phyloP scores from a whole-genome alignment of 1,140 invertebrate genomes.

The Tetragnatha versicolor region DNA sequence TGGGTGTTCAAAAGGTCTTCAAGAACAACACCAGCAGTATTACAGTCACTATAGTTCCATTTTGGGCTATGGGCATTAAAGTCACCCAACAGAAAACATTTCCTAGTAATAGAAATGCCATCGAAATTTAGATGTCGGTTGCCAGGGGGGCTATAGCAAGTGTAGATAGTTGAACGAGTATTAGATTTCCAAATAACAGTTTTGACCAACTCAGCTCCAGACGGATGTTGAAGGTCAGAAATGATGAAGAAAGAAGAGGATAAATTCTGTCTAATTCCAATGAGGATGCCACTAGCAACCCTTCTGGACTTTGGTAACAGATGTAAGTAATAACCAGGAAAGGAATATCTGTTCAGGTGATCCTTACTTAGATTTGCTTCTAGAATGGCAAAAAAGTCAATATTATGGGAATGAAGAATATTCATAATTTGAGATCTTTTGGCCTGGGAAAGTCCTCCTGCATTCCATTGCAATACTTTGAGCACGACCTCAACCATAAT shows the following conservation, averaged over 20 bases:
- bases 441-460: not conserved
- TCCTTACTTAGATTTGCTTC: not conserved
- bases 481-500: too few species aligned
- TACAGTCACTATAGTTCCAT: not conserved
- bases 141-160: not conserved
- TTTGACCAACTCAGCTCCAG: not conserved
- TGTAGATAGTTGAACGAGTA: not conserved
- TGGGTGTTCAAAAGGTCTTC: not conserved
- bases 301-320: not conserved
- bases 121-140: not conserved
- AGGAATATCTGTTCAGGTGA: not conserved
- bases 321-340: not conserved
- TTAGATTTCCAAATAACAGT: not conserved
- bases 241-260: not conserved
- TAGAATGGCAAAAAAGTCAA: not conserved
- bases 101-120: not conserved
- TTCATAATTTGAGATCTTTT: not conserved
- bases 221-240: not conserved
- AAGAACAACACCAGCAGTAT: not conserved
- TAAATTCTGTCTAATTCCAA: not conserved
- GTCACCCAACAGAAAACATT: not conserved
- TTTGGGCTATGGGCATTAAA: not conserved
- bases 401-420: not conserved
- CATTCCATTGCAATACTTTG: not conserved
- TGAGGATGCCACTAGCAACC: not conserved